Evolutionary conservation across 2,113 vertebrate genomes (phyloP), one percentile per base, ranked within the genome.

Genomic region (Corythoichthys intestinalis): DNA sequence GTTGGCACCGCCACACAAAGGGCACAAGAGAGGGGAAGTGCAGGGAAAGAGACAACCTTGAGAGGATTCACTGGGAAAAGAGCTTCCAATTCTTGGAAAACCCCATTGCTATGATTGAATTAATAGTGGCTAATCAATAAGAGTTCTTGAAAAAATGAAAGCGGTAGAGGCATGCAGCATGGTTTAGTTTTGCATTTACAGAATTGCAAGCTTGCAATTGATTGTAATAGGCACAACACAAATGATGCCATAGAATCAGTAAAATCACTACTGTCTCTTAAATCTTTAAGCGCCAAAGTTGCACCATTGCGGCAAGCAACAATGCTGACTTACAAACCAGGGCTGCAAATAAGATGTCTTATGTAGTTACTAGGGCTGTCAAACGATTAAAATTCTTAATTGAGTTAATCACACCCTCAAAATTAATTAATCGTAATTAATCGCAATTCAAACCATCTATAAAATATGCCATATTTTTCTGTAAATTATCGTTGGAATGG

Each of bases 1-100:
- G 37, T 78, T 56, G 66, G 73, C 75, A 37, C 58, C 65, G 35
- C 75, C 66, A 74, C 67, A 76, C 65, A 50, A 66, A 63, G 61
- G 44, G 49, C 64, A 50, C 70, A 70, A 49, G 15, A 39, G 60
- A 61, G 35, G 77, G 59, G 46, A n/a, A 70, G 34, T 41, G 58
- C 58, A 60, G 14, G 14, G 37, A 37, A 28, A n/a, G 35, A 47
- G 59, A 50, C 50, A 71, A 69, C 77, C 72, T 70, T 14, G 75
- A 60, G 62, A 65, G 60, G 44, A 69, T 50, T 61, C 67, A 81
- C 64, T 46, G 17, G 20, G 9, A 63, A 28, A 13, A 5, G 2
- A 46, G n/a, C n/a, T 6, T 20, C 3, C 8, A 13, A 2, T 6
- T n/a, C 39, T 44, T 44, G 17, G 44, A 63, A 46, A 12, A 12